Conservation (phyloP, 2,113 vertebrate genomes). For the Brienomyrus longianalis region DNA sequence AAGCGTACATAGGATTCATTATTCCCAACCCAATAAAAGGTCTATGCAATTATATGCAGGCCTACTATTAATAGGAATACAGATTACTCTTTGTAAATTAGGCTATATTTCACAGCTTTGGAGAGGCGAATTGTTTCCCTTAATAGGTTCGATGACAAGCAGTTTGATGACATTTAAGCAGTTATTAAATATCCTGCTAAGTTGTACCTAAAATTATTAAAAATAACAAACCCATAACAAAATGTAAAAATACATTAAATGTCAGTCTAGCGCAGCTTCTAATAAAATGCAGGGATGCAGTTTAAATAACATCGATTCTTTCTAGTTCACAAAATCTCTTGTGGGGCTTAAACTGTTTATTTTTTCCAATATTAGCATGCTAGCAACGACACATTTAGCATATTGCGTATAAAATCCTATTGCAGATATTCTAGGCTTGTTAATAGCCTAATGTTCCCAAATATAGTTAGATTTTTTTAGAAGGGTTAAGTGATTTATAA, state of each 20-base stretch:
- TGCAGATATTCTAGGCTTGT: neutral
- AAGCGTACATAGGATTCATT: neutral
- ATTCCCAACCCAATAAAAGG: neutral
- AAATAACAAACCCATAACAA: neutral
- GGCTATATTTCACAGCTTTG: neutral
- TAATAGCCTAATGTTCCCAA: neutral
- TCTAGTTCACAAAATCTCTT: neutral
- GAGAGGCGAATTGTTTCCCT: neutral
- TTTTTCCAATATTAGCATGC: neutral
- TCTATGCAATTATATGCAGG: neutral
- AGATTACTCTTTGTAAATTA: neutral
- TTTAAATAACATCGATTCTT: neutral
- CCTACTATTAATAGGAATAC: neutral
- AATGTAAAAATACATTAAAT: neutral
- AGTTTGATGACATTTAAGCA: neutral
- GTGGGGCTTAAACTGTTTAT: neutral
- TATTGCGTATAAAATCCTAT: neutral
- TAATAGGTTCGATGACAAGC: neutral
- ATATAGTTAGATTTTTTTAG: neutral
- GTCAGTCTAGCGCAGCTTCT: neutral
- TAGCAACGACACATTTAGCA: neutral
- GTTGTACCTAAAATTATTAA: neutral
- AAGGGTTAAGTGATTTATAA: neutral
- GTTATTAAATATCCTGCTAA: neutral
- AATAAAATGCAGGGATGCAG: neutral